A percentile compares a stretch with the other conserved stretches of the same genome.
phyloP scores from a whole-genome alignment of 2,797 vertebrate genomes.

The Aythya fuligula region DNA sequence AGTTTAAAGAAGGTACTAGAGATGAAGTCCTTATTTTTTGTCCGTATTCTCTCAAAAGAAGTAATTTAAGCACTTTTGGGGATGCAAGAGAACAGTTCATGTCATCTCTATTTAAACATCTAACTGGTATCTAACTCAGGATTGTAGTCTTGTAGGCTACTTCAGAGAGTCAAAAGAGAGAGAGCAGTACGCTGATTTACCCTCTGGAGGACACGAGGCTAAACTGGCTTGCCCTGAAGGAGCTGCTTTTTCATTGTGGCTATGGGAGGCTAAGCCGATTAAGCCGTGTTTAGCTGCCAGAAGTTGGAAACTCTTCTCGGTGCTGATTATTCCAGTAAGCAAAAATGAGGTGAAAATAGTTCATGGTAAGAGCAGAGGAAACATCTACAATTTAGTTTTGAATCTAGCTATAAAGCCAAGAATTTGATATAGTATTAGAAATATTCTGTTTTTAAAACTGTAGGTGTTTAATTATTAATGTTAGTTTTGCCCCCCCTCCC shows the following conservation, averaged over 20 bases:
- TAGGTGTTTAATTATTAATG: background rate
- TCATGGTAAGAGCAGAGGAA: background rate
- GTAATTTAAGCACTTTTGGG: background rate
- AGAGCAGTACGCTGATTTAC: background rate
- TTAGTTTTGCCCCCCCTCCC: rapidly evolving
- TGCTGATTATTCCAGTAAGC: background rate
- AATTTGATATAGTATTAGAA: background rate
- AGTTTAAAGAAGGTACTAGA: background rate
- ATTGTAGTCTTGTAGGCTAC: background rate
- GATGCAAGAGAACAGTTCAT: background rate
- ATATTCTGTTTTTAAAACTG: background rate
- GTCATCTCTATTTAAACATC: background rate
- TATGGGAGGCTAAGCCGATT: background rate
- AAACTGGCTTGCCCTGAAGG: background rate
- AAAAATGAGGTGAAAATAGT: background rate
- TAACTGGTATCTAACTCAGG: background rate
- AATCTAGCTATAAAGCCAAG: background rate
- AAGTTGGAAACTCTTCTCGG: background rate
- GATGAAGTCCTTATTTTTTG: background rate
- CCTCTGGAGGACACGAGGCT: background rate
- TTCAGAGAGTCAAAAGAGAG: background rate
- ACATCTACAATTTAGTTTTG: background rate
- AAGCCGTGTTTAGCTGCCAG: background rate
- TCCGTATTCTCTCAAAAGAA: background rate
- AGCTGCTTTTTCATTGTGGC: background rate